Base-by-base conservation (phyloP, 2,113 vertebrate genomes). In the Herpetotheres cachinnans region DNA sequence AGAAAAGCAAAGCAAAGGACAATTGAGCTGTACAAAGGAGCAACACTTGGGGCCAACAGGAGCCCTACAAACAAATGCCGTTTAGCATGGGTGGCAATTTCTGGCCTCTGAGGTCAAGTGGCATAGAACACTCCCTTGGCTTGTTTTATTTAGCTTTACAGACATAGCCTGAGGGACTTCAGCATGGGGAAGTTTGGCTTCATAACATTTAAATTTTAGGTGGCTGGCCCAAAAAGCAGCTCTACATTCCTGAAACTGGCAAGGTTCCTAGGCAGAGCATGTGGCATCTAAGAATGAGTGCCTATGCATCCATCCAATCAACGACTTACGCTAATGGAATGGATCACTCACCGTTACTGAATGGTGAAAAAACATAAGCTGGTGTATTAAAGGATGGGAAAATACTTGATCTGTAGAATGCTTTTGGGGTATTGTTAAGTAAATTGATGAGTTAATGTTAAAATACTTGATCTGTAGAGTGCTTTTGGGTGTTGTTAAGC, bases 11-110 rank as follows among this genome's bases (percentile, higher is more conserved):
- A 88, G 34, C 40, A 70, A 73, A 46, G 40, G 50, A 89, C 2
- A 2, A 65, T 29, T 0, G 0, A 55, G 14, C 1, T 11, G 2
- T 18, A 72, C 22, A 72, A 36, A 76, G 62, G 10, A 88, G 32
- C 38, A 90, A 82, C 21, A 67, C 21, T 12, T 25, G 11, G 17
- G 29, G 66, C 56, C 66, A 88, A 20, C 4, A 6, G 7, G 7
- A 96, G 46, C 27, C 40, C 49, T 24, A 59, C n/a, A 62, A 50
- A 55, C 15, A 90, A 76, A 42, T 14, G 11, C 16, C 59, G 17
- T 72, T 79, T 38, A 59, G 38, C 26, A 36, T 2, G 7, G 15
- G 22, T 22, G 27, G 40, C 49, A 81, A 34, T 36, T 88, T 59
- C 65, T 73, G 40, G 46, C 42, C 62, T 83, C 66, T 82, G 29